A percentile compares a stretch with the other conserved stretches of the same genome.
These are phyloP conservation scores for Danio kyathit DNA, from an alignment of 2,797 vertebrate genomes.

Conservation along the genomic window DNA sequence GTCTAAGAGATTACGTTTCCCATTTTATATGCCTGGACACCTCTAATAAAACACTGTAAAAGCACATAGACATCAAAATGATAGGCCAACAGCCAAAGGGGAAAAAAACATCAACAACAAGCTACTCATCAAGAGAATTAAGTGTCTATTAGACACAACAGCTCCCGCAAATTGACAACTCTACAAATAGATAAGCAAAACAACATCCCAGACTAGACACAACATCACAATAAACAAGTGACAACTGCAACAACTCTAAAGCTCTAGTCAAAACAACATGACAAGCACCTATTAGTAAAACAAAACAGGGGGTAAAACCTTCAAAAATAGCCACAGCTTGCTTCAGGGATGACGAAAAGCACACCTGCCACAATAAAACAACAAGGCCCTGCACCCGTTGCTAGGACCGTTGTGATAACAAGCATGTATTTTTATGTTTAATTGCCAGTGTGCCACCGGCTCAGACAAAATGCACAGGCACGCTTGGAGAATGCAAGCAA, in stretches of 20 bases:
- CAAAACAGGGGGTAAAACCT: conserved; percentile 51
- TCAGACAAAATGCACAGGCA: conserved; percentile 39
- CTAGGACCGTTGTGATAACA: conserved; percentile 62
- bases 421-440: conserved; percentile 63
- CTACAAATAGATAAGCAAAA: conserved; percentile 10
- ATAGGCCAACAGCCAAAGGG: neutral
- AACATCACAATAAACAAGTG: conserved; percentile 56
- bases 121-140: conserved; percentile 27
- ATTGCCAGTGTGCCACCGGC: conserved; percentile 59
- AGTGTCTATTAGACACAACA: conserved; percentile 26
- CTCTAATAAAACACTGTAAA: conserved; percentile 5
- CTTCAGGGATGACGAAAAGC: conserved; percentile 39
- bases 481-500: conserved; percentile 35
- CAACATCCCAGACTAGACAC: conserved; percentile 45
- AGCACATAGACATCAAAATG: neutral
- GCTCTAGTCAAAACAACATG: conserved; percentile 60
- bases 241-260: conserved; percentile 47
- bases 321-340: conserved; percentile 40
- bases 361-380: conserved; percentile 62
- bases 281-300: conserved; percentile 53
- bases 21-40: neutral
- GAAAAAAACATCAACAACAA: neutral
- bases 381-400: conserved; percentile 54
- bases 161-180: conserved; percentile 19
- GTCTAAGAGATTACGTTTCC: neutral